Conservation (phyloP, 35 echinoderm and acorn worm genomes). For the Lytechinus pictus region DNA sequence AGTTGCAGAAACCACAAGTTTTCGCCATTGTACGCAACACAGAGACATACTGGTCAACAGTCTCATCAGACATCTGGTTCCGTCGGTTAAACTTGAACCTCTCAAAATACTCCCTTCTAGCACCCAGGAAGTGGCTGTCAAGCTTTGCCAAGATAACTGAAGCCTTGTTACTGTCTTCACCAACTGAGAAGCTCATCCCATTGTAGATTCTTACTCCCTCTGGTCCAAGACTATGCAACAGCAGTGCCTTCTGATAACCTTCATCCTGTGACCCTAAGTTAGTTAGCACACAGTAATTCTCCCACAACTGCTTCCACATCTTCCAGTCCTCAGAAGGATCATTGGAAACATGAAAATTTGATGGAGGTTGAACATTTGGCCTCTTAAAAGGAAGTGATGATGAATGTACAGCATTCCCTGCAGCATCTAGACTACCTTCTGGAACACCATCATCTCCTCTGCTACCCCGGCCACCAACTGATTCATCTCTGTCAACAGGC, state of each 20-base stretch:
- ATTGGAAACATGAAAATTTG: constrained; percentile 24
- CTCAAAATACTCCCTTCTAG: constrained; percentile 47
- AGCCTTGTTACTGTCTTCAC: constrained; percentile 18
- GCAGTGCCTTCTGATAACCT: constrained; percentile 37
- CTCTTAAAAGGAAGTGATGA: constrained; percentile 17
- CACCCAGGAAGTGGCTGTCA: constrained; percentile 45
- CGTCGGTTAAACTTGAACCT: constrained; percentile 57
- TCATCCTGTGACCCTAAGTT: constrained; percentile 40
- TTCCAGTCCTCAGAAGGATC: constrained; percentile 60
- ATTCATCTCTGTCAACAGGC: too few species aligned
- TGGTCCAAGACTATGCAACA: constrained; percentile 55
- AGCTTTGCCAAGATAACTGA: constrained; percentile 39
- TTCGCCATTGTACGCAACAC: constrained; percentile 39
- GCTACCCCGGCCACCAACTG: too few species aligned
- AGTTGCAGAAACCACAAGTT: background rate
- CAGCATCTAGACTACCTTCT: too few species aligned
- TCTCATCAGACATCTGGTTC: constrained; percentile 40
- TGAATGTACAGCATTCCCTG: constrained; percentile 55
- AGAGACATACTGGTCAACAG: constrained; percentile 49
- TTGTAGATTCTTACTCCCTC: constrained; percentile 37
- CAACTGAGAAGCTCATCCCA: constrained; percentile 20
- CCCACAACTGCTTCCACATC: constrained; percentile 60
- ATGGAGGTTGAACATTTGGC: constrained; percentile 39
- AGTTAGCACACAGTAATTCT: constrained; percentile 52
- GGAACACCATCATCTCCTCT: too few species aligned